Evolutionary conservation across 2,113 vertebrate genomes (phyloP), one percentile per base, ranked within the genome.

Genomic region (Paradoxurus hermaphroditus): DNA sequence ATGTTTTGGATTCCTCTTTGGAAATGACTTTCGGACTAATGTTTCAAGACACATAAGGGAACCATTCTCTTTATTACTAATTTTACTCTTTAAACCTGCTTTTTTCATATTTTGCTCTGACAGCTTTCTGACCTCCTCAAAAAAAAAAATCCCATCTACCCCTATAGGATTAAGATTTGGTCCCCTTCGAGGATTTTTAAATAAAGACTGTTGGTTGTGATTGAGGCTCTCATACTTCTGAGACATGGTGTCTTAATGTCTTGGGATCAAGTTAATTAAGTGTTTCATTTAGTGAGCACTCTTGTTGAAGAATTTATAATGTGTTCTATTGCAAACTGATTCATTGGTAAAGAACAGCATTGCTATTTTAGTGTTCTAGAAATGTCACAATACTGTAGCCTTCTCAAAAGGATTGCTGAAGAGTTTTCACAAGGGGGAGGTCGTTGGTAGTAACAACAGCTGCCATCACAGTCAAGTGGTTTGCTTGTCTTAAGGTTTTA

Each of bases 191-290:
- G 31, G 25, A 63, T 53, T 41, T 75, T 89, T 51, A 25, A 75
- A 34, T 59, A 44, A 63, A 51, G 39, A 7, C 49, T 79, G 0
- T 65, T 81, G 51, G 12, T 23, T 87, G 21, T 41, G 16, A 44
- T 72, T 44, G 65, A 59, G 62, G 16, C 68, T 92, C 34, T 27
- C 19, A 36, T 49, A 44, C 7, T 86, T 96, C 41, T 70, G 78
- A 82, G 44, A 97, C 90, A 79, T 87, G 92, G 75, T 56, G 72
- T 34, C 97, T 92, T 91, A 75, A 51, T 56, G 93, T 98, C 90
- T 96, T 87, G 6, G 84, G 93, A 96, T 93, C 97, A 98, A 97
- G 86, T 98, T 97, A 97, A 97, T 98, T 98, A 98, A 98, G 96
- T 94, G 44, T 98, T 98, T 97, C 72, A 95, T 98, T 98, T 97